Percentiles rank a stretch among this genome's conserved stretches.
These are phyloP conservation scores for Hydra vulgaris DNA, from an alignment of 30 jellyfish, hydroid and myxozoan genomes.

Conservation along the genomic window DNA sequence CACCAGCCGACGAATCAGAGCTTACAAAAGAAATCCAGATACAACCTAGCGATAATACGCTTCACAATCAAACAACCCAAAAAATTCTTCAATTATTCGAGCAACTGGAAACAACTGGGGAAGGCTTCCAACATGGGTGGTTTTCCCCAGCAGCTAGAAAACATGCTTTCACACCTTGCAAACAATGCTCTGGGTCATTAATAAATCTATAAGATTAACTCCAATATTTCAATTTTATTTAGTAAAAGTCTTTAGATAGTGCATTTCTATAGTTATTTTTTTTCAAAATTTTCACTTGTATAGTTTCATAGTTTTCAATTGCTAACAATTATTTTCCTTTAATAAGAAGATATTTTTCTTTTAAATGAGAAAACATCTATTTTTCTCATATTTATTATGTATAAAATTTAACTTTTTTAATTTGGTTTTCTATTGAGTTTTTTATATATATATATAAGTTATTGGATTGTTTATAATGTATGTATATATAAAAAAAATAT, in stretches of 20 bases:
- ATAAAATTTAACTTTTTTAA: not conserved
- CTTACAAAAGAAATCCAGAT: slow-evolving; percentile 15
- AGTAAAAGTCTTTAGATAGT: not conserved
- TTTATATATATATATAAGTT: not conserved
- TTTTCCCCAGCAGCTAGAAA: slow-evolving; percentile 81
- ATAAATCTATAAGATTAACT: slow-evolving; percentile 19
- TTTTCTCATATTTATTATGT: not conserved
- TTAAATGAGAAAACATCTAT: too few species aligned
- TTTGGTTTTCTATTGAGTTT: not conserved
- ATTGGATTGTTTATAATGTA: not conserved
- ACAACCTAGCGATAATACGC: slow-evolving; percentile 2
- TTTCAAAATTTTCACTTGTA: not conserved
- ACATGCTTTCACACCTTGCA: slow-evolving; percentile 70
- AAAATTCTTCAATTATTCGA: slow-evolving; percentile 79
- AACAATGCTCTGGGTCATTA: slow-evolving; percentile 51
- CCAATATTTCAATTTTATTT: not conserved
- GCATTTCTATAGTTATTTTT: not conserved
- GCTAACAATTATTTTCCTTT: not conserved
- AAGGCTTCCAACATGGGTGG: slow-evolving; percentile 96
- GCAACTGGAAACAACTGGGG: slow-evolving; percentile 86
- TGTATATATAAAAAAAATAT: not conserved
- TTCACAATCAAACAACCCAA: slow-evolving; percentile 51
- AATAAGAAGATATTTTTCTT: not conserved
- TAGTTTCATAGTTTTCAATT: not conserved
- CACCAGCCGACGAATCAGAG: slow-evolving; percentile 30